Evolutionary conservation across 2,797 vertebrate genomes (phyloP).

Genomic region (Galaxias olidus): DNA sequence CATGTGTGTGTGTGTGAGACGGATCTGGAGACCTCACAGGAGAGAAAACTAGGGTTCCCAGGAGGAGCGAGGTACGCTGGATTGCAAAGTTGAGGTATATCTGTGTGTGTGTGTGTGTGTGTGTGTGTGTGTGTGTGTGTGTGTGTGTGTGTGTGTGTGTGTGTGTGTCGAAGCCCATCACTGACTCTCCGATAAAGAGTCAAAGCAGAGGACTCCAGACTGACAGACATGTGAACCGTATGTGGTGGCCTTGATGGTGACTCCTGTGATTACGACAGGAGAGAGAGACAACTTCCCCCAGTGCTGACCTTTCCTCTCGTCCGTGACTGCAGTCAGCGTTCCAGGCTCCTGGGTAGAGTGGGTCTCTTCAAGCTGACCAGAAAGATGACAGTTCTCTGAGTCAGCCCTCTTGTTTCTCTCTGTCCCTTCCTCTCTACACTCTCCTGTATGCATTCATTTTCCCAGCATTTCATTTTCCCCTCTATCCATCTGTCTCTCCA

Average conservation of each 20-base stretch:
- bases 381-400: no score
- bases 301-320: slow-evolving; percentile 21
- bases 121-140: slow-evolving; percentile 28
- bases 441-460: background rate
- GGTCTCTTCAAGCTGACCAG: slow-evolving; percentile 25
- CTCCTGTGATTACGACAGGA: slow-evolving; percentile 5
- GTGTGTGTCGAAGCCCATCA: background rate
- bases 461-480: background rate
- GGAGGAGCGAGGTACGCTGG: slow-evolving; percentile 30
- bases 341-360: slow-evolving; percentile 22
- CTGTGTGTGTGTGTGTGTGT: slow-evolving; percentile 24
- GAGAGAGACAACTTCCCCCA: slow-evolving; percentile 32
- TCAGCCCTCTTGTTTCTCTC: background rate
- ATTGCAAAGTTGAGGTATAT: slow-evolving; percentile 55
- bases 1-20: slow-evolving; percentile 8
- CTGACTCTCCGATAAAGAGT: background rate
- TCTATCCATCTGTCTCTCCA: slow-evolving; percentile 20
- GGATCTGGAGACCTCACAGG: no score
- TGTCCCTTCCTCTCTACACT: background rate
- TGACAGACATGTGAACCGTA: background rate
- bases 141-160: slow-evolving; percentile 31
- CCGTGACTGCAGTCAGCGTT: slow-evolving; percentile 13
- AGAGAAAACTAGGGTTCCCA: background rate
- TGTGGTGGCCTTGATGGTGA: no score
- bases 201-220: background rate